Conservation (phyloP, 2,888 invertebrate species). For the Neuroscelio doddi region DNA sequence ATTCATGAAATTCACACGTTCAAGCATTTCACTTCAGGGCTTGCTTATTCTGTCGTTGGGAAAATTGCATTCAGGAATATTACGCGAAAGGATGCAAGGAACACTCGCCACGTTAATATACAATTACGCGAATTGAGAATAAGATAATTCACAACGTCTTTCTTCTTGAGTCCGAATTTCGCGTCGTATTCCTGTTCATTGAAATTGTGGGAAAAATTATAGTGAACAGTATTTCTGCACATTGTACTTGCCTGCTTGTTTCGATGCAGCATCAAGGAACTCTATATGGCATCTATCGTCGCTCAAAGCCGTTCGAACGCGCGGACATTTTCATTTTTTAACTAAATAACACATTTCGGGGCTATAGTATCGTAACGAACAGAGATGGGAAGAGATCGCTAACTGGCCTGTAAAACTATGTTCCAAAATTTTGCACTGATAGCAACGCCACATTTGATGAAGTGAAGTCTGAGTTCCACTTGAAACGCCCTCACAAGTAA, state of each 20-base stretch:
- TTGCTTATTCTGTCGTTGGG: background rate
- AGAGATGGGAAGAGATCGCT: too few species aligned
- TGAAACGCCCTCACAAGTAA: too few species aligned
- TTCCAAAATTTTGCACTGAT: too few species aligned
- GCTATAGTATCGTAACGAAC: too few species aligned
- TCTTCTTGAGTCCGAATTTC: background rate
- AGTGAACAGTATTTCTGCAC: background rate
- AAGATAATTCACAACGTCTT: conserved; percentile 7
- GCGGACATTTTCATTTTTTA: conserved; percentile 3
- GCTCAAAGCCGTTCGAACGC: background rate
- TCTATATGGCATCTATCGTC: background rate
- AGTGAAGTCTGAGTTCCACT: too few species aligned
- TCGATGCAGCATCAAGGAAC: conserved; percentile 8
- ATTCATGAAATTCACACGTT: background rate
- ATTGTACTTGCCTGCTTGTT: background rate
- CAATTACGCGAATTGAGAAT: conserved; percentile 6
- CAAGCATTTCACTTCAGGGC: background rate
- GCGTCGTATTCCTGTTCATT: background rate
- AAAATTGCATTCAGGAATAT: background rate
- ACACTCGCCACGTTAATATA: background rate
- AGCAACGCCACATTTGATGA: too few species aligned
- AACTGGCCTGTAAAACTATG: too few species aligned
- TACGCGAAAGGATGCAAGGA: background rate
- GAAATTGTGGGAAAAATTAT: background rate
- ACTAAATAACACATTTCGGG: conserved; percentile 3